phyloP scores from a whole-genome alignment of 1,140 invertebrate genomes.

The Alviniconcha marisindica region DNA sequence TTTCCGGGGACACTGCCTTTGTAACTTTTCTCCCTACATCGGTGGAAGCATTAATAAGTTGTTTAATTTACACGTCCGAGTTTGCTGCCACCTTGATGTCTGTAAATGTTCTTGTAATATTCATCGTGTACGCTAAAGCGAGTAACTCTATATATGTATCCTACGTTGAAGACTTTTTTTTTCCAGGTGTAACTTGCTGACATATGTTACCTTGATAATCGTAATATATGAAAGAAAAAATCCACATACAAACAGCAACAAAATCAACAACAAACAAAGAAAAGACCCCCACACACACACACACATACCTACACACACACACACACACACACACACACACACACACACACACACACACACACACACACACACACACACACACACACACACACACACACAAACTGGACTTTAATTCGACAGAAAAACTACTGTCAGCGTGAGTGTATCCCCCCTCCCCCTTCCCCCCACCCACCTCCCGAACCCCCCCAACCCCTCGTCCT shows the following conservation, averaged over 20 bases:
- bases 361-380: neutral
- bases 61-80: too few species aligned
- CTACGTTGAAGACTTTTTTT: constrained; percentile 84
- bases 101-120: too few species aligned
- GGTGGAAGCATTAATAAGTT: too few species aligned
- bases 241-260: constrained; percentile 78
- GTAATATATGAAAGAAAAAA: neutral
- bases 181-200: constrained; percentile 79
- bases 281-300: neutral
- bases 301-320: neutral
- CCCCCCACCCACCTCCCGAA: neutral
- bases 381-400: neutral
- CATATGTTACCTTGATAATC: too few species aligned
- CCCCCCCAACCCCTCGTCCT: neutral
- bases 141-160: too few species aligned
- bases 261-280: too few species aligned
- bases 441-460: neutral
- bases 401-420: too few species aligned
- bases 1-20: too few species aligned
- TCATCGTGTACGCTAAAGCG: too few species aligned
- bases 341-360: neutral
- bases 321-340: constrained; percentile 2
- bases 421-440: neutral
- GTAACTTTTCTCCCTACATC: too few species aligned
- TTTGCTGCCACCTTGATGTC: too few species aligned